Percentiles rank a stretch among this genome's conserved stretches.
Conservation (phyloP, 2,797 vertebrate genomes). For the Xerus rutilus region DNA sequence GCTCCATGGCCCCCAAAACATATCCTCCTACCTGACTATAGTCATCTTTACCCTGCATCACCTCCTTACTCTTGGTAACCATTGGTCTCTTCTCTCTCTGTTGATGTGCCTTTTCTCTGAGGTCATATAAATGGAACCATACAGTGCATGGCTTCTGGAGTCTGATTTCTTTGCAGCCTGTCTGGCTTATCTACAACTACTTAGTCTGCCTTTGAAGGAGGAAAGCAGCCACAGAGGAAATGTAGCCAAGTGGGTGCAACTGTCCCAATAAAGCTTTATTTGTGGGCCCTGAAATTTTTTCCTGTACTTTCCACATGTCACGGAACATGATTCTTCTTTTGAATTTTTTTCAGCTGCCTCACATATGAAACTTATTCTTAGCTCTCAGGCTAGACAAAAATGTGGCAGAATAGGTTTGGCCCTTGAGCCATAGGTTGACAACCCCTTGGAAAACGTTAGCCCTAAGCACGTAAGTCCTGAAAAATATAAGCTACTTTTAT, state of each 20-base stretch:
- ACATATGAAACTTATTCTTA: background rate
- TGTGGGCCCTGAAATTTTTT: background rate
- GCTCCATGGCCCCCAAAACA: background rate
- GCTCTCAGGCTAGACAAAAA: background rate
- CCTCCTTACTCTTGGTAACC: background rate
- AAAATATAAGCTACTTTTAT: background rate
- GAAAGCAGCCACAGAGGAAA: background rate
- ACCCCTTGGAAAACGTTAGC: background rate
- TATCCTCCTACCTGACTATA: background rate
- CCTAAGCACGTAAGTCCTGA: background rate
- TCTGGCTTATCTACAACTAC: background rate
- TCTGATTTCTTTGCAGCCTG: background rate
- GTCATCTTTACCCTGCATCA: background rate
- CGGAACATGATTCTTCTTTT: background rate
- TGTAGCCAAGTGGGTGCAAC: fast-evolving
- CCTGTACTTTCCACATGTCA: background rate
- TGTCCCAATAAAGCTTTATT: background rate
- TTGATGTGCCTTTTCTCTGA: background rate
- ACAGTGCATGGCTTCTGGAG: background rate
- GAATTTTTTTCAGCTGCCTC: background rate
- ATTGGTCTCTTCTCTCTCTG: background rate
- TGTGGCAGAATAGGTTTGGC: background rate
- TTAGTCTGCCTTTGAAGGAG: background rate
- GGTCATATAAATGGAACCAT: background rate
- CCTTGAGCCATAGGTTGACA: background rate